phyloP scores from a whole-genome alignment of 2,113 vertebrate species.

The Elgaria multicarinata region DNA sequence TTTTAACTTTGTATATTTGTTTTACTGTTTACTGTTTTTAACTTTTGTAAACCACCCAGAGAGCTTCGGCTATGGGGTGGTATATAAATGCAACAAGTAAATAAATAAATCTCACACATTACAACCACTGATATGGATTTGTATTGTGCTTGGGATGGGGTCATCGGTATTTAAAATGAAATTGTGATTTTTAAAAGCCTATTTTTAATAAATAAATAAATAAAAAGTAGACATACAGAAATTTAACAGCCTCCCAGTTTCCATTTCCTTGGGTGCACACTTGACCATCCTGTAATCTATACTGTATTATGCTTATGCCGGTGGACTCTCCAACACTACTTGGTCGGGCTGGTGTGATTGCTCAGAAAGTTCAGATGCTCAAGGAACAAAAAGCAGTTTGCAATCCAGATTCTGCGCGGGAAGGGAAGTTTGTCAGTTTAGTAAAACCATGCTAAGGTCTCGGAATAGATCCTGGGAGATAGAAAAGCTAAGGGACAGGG shows the following conservation, averaged over 20 bases:
- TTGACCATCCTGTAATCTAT: background rate
- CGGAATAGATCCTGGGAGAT: background rate
- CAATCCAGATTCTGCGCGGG: background rate
- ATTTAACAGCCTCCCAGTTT: background rate
- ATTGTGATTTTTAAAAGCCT: background rate
- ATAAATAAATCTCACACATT: background rate
- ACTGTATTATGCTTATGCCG: background rate
- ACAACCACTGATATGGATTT: background rate
- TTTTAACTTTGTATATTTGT: too few relatives aligned
- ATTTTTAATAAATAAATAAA: background rate
- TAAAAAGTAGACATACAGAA: background rate
- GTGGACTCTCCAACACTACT: background rate
- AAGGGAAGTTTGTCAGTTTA: background rate
- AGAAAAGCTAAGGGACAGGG: too few relatives aligned
- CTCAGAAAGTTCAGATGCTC: background rate
- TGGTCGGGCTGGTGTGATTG: background rate
- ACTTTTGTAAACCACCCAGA: too few relatives aligned
- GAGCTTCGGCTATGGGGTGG: too few relatives aligned
- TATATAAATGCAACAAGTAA: too few relatives aligned
- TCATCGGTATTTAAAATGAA: background rate
- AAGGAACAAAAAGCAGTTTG: background rate
- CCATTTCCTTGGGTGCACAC: background rate
- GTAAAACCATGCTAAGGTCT: background rate
- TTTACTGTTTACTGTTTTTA: too few relatives aligned
- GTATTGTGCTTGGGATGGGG: background rate